Evolutionary conservation across 2,888 invertebrate genomes (phyloP), one percentile per base, ranked within the genome.

Genomic region (Antheraea yamamai): DNA sequence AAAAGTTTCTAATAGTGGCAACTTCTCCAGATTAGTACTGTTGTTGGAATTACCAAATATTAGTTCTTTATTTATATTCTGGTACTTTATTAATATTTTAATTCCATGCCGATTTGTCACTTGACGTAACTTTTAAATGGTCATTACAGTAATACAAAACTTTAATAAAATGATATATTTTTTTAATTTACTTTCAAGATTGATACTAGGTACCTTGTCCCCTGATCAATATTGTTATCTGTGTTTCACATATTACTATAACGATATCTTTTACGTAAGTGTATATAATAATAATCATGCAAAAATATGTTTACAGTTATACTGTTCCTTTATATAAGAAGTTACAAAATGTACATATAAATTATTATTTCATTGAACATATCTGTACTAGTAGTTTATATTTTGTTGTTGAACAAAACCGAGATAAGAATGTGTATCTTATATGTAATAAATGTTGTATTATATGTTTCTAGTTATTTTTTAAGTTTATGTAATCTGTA

Each of bases 401-500:
- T 20, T 55, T 55, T 55, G 55, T 55, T 55, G 16, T 18, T 52
- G 12, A 55, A 47, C 20, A 20, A 55, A 55, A 7, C 4, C 6
- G 18, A 55, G 55, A 61, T 61, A 61, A 61, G 58, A 58, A 58
- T 58, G 61, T 20, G 8, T 20, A 55, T 55, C 20, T 55, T 55
- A 55, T 4, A 52, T 52, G 55, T 55, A 55, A 23, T 23, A 58
- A 64, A 64, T 14, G 14, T 64, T 64, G 61, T 66, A 66, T 66
- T 64, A 64, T 64, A 20, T 66, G 64, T 66, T 26, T 66, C 16
- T 30, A 30, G 26, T 30, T 26, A 30, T 66, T 30, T 66, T 14
- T 66, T 66, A 66, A 16, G 26, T 66, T 66, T 66, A 8, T 66
- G 4, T 66, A 66, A 66, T 66, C 16, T 66, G 64, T 30, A 66